Evolutionary conservation across 1,140 invertebrate genomes (phyloP), one percentile per base, ranked within the genome.

Genomic region (Rhopalosiphum maidis): DNA sequence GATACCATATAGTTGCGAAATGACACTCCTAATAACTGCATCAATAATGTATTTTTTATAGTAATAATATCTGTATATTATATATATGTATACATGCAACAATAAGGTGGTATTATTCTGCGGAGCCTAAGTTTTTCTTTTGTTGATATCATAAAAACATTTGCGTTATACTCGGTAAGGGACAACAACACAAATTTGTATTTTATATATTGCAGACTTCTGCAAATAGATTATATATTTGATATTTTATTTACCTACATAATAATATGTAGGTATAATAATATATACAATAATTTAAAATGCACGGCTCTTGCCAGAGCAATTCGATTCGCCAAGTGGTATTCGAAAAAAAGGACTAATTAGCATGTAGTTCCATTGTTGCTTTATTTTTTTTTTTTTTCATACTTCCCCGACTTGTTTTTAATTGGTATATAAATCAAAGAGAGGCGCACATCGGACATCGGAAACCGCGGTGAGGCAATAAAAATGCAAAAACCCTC

Each of bases 371-470:
- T 83, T 51, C 41, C 54, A 23, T 89, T 55, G 88, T 89, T 55
- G 51, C 51, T 37, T 55, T 89, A 55, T 89, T 54, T 88, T 8
- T 87, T 87, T n/a, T 54, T 89, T 83, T 51, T 92, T 92, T 92
- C n/a, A 51, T 85, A 48, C 48, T 82, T 54, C 35, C 82, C 77
- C 21, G 48, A 93, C 35, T 86, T 6, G 82, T 93, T 93, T 93
- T 83, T 93, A 93, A 93, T 93, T 93, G 91, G 91, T 25, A 86
- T 54, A 93, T 93, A 93, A 93, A 93, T 93, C 91, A 93, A 93
- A 93, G 82, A 54, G 77, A 41, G 37, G 21, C 88, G 88, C 91
- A 77, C 60, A 55, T 93, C 82, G 91, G 91, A 93, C 91, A 93
- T 86, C 91, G 91, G 77, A 92, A 92, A 93, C 91, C 91, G 43